These are phyloP conservation scores for Hypotaenidia okinawae DNA, from an alignment of 2,797 vertebrate species.

Conservation along the genomic window DNA sequence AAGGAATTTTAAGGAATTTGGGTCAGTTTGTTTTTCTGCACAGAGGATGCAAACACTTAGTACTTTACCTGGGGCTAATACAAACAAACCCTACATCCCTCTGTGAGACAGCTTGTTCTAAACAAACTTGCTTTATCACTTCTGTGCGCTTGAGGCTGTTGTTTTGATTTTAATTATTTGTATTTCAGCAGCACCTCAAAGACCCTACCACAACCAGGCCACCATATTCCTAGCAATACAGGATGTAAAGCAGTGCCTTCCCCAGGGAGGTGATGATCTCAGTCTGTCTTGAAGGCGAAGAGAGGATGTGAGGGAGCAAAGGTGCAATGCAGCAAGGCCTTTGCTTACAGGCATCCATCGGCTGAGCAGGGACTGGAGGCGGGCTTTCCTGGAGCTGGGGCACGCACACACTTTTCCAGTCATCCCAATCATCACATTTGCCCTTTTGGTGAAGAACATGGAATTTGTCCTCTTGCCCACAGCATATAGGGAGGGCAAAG, in stretches of 20 bases:
- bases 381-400: fast-evolving
- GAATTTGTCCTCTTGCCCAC: background rate
- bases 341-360: background rate
- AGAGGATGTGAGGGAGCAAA: background rate
- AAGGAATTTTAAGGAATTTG: background rate
- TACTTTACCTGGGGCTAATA: background rate
- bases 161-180: background rate
- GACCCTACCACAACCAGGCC: background rate
- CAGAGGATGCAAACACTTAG: background rate
- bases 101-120: background rate
- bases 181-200: slow-evolving; percentile 14
- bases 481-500: background rate
- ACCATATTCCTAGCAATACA: background rate
- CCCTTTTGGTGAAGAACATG: background rate
- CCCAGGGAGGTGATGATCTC: background rate
- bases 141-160: background rate
- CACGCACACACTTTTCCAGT: background rate
- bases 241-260: background rate
- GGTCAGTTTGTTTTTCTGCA: background rate
- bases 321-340: background rate
- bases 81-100: background rate
- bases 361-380: background rate
- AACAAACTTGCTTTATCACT: background rate
- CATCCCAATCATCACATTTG: background rate
- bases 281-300: background rate